Base-by-base conservation (phyloP, 2,888 invertebrate genomes). In the Sphaerophoria rueppellii region DNA sequence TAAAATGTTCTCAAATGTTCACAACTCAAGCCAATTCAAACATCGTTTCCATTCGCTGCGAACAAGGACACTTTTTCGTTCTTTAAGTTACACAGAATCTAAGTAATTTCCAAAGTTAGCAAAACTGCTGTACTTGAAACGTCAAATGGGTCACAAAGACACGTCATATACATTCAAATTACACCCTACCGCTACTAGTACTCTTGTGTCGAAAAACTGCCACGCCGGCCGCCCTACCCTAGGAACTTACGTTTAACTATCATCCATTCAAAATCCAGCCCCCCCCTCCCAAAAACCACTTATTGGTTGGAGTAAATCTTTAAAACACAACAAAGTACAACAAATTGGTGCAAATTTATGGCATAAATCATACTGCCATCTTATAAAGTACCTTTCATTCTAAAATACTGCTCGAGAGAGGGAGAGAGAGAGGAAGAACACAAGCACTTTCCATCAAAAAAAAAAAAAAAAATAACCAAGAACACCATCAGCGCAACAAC, bases 311-410 rank as follows among this genome's bases (percentile, higher is more conserved):
- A 80, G 81, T 85, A 74, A 74, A 82, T 82, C 86, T 71, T 74
- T 74, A 82, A 65, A 77, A 74, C 74, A 78, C 74, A 78, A 60
- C 73, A 82, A 81, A 74, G 74, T 86, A 82, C 73, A 86, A 82
- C 82, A 86, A 86, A 86, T 86, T 86, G 86, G 73, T 86, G 74
- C 77, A 86, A 81, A 81, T 86, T 86, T 86, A 81, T 86, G 86
- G 86, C 77, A 86, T 86, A 86, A 86, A 86, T 86, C 81, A 86
- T 78, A 46, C 73, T 78, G 74, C 71, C 81, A 67, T 86, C 82
- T 85, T 63, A 40, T 58, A 63, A 43, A 24, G 24, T 24, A 24
- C 43, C 55, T 34, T 57, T n/a, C 7, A 24, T 58, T 24, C 52
- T 52, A 67, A 73, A 61, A 46, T 63, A 73, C 58, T 78, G 78